Conservation (phyloP, 2,797 vertebrate genomes). For the Sebastes hubbsi region DNA sequence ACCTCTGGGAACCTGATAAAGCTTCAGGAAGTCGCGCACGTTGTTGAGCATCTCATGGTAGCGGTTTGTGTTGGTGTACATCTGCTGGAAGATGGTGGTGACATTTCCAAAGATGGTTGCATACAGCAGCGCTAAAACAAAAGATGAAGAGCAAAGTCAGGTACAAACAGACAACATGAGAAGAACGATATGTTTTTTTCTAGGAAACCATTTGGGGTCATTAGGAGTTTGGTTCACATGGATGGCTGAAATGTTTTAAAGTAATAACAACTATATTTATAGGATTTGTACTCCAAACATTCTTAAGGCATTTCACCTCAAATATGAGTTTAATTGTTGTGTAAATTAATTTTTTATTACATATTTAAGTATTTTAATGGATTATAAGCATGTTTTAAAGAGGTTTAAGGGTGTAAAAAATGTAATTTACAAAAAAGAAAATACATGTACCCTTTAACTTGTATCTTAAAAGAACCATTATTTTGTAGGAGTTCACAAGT, state of each 20-base stretch:
- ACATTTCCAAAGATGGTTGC: slow-evolving; percentile 99
- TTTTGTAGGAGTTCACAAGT: not conserved
- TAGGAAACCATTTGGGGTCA: not conserved
- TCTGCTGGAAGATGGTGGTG: slow-evolving; percentile 99
- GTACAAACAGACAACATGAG: not conserved
- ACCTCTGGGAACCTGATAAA: slow-evolving; percentile 98
- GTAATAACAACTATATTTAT: not conserved
- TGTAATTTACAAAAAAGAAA: too few relatives aligned
- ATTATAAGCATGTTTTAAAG: not conserved
- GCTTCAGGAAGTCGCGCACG: slow-evolving; percentile 96
- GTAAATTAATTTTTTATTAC: not conserved
- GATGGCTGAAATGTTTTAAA: not conserved
- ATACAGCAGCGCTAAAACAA: slow-evolving; percentile 83
- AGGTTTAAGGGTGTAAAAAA: too few relatives aligned
- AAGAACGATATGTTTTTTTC: not conserved
- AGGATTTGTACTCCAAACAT: not conserved
- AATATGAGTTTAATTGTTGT: not conserved
- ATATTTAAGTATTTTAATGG: not conserved
- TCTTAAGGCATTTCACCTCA: not conserved
- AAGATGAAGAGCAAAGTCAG: not conserved
- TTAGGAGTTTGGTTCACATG: not conserved
- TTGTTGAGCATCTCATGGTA: slow-evolving; percentile 99
- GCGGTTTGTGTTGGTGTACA: slow-evolving; percentile 99
- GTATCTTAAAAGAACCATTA: not conserved
- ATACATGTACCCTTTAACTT: not conserved